Conservation (phyloP, 2,113 vertebrate species). For the Bubo bubo region DNA sequence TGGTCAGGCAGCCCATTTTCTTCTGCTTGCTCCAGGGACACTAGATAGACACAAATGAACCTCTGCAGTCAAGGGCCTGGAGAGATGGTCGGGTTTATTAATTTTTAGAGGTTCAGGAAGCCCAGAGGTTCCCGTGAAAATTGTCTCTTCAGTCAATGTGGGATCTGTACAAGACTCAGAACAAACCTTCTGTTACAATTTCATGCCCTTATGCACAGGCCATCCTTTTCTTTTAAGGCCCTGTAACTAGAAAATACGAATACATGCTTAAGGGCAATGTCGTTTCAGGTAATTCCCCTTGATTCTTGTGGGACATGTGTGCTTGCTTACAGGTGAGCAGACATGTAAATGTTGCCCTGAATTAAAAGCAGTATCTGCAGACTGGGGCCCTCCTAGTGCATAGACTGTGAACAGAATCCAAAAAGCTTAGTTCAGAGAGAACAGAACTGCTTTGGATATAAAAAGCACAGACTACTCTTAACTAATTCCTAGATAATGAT, state of each 20-base stretch:
- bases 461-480: background rate
- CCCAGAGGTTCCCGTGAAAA: background rate
- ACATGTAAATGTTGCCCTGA: background rate
- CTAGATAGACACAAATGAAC: accelerated
- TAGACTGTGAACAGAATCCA: background rate
- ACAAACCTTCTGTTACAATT: background rate
- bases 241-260: background rate
- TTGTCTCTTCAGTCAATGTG: accelerated
- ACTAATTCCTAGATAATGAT: background rate
- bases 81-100: background rate
- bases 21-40: background rate
- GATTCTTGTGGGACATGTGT: background rate
- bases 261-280: background rate
- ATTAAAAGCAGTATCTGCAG: background rate
- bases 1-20: background rate
- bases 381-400: background rate
- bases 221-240: background rate
- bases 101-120: background rate
- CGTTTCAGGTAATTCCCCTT: background rate
- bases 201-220: background rate
- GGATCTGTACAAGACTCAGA: background rate
- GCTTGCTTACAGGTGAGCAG: background rate
- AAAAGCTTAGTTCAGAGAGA: background rate
- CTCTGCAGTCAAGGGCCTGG: background rate
- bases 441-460: background rate